Conservation (phyloP, 2,113 vertebrate species). For the Gasterosteus aculeatus region DNA sequence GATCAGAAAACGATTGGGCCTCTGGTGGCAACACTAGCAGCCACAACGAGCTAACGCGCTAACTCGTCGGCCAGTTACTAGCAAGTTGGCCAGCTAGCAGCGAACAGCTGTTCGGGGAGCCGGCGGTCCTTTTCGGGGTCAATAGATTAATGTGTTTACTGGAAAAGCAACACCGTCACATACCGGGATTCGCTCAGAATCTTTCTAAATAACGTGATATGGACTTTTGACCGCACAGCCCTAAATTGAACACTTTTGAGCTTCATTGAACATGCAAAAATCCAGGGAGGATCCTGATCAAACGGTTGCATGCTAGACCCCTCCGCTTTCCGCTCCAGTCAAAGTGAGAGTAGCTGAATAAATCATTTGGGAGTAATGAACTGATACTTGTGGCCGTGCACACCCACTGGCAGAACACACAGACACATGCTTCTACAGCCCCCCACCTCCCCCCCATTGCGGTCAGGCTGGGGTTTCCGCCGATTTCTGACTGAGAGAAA, state of each 20-base stretch:
- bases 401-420: constrained; percentile 22
- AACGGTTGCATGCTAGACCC: background rate
- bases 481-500: constrained; percentile 32
- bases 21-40: too few relatives aligned
- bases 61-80: too few relatives aligned
- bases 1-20: too few relatives aligned
- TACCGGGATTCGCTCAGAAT: too few relatives aligned
- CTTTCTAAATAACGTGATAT: too few relatives aligned
- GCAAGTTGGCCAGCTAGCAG: too few relatives aligned
- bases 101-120: too few relatives aligned
- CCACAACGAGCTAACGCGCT: too few relatives aligned
- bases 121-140: too few relatives aligned
- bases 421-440: background rate
- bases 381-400: background rate
- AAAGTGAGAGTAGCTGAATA: constrained; percentile 1
- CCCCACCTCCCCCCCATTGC: background rate
- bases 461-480: constrained; percentile 7
- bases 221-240: too few relatives aligned
- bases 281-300: background rate
- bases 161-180: too few relatives aligned
- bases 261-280: background rate
- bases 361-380: constrained; percentile 2
- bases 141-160: too few relatives aligned
- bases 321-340: background rate
- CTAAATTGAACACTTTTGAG: background rate